phyloP scores from a whole-genome alignment of 2,797 vertebrate genomes.

The Natrix natrix region DNA sequence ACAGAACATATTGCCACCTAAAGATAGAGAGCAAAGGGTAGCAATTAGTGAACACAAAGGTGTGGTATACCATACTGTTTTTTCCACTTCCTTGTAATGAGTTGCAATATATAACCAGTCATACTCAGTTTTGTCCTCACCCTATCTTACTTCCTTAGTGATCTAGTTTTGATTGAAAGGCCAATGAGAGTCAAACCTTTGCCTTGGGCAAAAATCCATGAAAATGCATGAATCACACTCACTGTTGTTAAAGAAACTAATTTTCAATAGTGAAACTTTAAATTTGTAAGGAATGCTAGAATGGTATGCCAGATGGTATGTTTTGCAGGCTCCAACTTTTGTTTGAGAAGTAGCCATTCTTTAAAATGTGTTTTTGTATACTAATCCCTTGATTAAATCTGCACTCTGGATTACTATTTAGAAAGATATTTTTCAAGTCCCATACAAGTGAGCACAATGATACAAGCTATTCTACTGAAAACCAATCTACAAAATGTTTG shows the following conservation, averaged over 20 bases:
- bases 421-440: not conserved
- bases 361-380: not conserved
- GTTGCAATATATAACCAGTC: not conserved
- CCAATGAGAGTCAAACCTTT: constrained; percentile 40
- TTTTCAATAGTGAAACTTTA: not conserved
- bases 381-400: not conserved
- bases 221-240: constrained; percentile 16
- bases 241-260: constrained; percentile 11
- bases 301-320: not conserved
- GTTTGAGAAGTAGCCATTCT: not conserved
- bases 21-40: constrained; percentile 33
- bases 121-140: constrained; percentile 47
- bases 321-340: not conserved
- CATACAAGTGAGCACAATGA: not conserved
- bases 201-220: not conserved
- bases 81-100: constrained; percentile 39
- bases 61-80: constrained; percentile 55
- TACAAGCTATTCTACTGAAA: not conserved
- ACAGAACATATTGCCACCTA: constrained; percentile 18
- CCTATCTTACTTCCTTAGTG: constrained; percentile 41
- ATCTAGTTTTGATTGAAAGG: constrained; percentile 41
- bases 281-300: not conserved
- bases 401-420: not conserved
- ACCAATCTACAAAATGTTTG: not conserved
- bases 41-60: constrained; percentile 41